Evolutionary conservation across 2,797 vertebrate genomes (phyloP).

Genomic region (Coccyzus lansbergi): DNA sequence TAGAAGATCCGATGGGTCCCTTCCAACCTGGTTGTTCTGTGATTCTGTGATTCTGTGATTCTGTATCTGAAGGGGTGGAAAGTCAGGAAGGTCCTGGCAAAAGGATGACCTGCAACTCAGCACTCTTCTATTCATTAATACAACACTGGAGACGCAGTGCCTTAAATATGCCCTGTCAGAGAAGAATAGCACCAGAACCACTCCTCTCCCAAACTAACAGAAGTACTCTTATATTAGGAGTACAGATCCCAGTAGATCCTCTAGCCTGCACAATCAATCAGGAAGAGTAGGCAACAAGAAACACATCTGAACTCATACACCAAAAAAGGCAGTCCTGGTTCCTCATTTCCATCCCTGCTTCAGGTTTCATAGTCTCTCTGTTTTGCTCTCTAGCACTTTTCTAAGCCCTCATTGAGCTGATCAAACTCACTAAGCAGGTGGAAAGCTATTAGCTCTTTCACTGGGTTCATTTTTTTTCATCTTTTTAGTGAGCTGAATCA

Average conservation of each 20-base stretch:
- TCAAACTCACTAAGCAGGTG: slow-evolving; percentile 12
- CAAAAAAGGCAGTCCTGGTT: not conserved
- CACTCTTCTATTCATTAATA: not conserved
- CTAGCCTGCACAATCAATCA: not conserved
- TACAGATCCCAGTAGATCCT: not conserved
- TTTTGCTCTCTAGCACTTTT: not conserved
- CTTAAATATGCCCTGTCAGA: not conserved
- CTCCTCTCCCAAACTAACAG: not conserved
- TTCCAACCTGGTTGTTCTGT: no score
- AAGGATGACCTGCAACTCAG: not conserved
- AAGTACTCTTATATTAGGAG: not conserved
- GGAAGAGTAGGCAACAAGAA: not conserved
- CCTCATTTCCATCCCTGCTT: not conserved
- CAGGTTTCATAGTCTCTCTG: not conserved
- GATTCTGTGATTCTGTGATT: no score
- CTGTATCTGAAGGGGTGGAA: not conserved
- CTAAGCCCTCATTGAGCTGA: not conserved
- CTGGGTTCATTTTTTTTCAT: not conserved
- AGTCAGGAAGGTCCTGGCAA: not conserved
- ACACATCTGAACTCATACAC: not conserved
- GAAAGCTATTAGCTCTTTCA: not conserved
- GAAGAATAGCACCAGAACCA: not conserved
- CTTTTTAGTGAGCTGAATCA: slow-evolving; percentile 19
- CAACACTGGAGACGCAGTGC: not conserved
- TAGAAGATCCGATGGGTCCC: no score